phyloP scores from a whole-genome alignment of 2,797 vertebrate species.

The Apodemus agrarius region DNA sequence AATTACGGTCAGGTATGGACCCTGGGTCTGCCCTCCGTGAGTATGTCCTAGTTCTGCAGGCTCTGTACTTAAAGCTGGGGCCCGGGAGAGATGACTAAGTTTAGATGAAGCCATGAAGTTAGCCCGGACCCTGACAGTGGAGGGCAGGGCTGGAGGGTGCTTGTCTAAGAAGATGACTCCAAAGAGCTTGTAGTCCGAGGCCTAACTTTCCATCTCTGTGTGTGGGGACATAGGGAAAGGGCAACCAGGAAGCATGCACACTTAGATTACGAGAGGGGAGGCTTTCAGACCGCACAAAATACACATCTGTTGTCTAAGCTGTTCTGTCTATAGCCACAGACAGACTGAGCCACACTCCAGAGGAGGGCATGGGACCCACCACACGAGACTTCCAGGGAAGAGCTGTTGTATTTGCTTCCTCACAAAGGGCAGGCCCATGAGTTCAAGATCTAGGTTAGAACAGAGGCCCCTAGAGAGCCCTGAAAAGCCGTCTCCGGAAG shows the following conservation, averaged over 20 bases:
- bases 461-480: not conserved
- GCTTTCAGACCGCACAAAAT: not conserved
- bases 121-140: not conserved
- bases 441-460: not conserved
- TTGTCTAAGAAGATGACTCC: not conserved
- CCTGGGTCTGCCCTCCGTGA: not conserved
- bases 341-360: not conserved
- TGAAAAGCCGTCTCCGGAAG: not conserved
- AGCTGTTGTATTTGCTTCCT: not conserved
- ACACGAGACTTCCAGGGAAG: not conserved
- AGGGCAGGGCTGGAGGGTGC: not conserved
- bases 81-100: not conserved
- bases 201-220: not conserved
- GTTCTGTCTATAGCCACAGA: not conserved
- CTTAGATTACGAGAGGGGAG: not conserved
- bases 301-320: not conserved
- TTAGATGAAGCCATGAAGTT: not conserved
- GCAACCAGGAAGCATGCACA: not conserved
- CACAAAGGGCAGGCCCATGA: not conserved
- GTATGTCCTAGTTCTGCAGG: not conserved
- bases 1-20: not conserved
- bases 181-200: not conserved
- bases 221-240: not conserved
- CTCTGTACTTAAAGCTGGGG: not conserved
- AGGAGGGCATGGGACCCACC: not conserved